phyloP scores from a whole-genome alignment of 2,888 invertebrate species.

The Vesta saturnalis region DNA sequence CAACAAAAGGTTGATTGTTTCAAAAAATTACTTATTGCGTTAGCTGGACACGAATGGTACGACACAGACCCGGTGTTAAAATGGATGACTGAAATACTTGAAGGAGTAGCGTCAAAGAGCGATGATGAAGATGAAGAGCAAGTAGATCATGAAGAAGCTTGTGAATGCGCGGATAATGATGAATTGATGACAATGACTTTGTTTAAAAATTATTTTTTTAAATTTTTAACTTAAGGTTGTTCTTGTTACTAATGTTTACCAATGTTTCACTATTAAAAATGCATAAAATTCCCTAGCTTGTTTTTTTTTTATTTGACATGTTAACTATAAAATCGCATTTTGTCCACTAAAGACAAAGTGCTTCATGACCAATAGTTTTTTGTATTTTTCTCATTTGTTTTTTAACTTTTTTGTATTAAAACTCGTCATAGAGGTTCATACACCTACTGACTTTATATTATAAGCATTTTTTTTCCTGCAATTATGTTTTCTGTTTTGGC shows the following conservation, averaged over 20 bases:
- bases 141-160: neutral
- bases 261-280: too few species aligned
- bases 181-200: neutral
- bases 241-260: too few species aligned
- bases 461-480: too few species aligned
- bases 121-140: neutral
- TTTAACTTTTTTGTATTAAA: neutral
- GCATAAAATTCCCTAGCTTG: neutral
- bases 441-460: too few species aligned
- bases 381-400: neutral
- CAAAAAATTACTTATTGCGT: too few species aligned
- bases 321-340: neutral
- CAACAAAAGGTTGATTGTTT: too few species aligned
- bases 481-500: neutral
- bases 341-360: neutral
- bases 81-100: neutral
- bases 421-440: too few species aligned
- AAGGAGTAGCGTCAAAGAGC: too few species aligned
- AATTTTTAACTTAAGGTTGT: neutral
- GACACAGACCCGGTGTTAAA: neutral
- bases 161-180: neutral
- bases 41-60: too few species aligned
- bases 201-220: neutral
- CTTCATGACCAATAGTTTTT: neutral
- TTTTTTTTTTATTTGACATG: neutral